Evolutionary conservation across 2,888 invertebrate genomes (phyloP), one percentile per base, ranked within the genome.

Genomic region (Baccha elongata): DNA sequence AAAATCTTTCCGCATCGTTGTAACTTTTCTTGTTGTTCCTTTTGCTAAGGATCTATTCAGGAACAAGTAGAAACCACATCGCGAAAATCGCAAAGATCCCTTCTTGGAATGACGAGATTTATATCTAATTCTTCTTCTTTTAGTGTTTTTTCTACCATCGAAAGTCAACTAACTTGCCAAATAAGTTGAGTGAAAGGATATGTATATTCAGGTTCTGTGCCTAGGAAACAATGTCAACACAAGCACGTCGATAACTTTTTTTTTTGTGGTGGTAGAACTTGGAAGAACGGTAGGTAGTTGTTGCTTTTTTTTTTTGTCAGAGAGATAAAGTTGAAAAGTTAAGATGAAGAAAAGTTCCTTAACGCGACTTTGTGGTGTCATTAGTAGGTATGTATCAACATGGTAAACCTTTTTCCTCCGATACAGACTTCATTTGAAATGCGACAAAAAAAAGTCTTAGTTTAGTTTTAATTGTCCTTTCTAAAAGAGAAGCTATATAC

Each of bases 281-380:
- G 7, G 2, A 40, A 32, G n/a, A 35, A 15, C 7, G 1, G 50
- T 23, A 32, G 17, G 19, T 50, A 62, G 21, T 29, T 46, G 26
- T 50, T 13, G n/a, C 2, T 10, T 32, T 6, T 52, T 29, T 52
- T 11, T n/a, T n/a, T 13, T 11, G 42, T 1, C 0, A n/a, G 3
- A 13, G 44, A 65, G 67, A 60, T 62, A 71, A 75, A 75, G 58
- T 58, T 65, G 37, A 65, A 17, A 37, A 15, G 50, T 53, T 52
- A 37, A 40, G 19, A n/a, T 6, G 29, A 42, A 55, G 55, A 62
- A 83, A 76, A 76, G 62, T 83, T 76, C 68, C 42, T 62, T 68
- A 58, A 68, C 64, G 72, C 76, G 62, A 83, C 83, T 83, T 76
- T 72, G 72, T 60, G 81, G 76, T 81, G 81, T 78, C 67, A 78